Base-by-base conservation (phyloP, 2,113 vertebrate genomes). In the Gracilinanus agilis region DNA sequence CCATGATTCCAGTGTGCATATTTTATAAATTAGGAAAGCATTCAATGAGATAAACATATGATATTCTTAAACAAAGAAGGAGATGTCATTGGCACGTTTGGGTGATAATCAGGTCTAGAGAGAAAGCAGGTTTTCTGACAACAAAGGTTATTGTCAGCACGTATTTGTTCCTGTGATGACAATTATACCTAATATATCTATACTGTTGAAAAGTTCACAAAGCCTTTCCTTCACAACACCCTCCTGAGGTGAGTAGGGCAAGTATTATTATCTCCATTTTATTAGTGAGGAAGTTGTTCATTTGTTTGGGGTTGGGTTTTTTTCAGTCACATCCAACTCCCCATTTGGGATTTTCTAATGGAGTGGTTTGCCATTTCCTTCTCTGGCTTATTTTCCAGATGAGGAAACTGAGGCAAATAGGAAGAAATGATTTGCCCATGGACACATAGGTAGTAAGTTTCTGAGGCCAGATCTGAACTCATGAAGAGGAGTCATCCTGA, bases 61-160 rank as follows among this genome's bases (percentile, higher is more conserved):
- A 83, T 83, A 83, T 83, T 83, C 67, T 83, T 83, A 83, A 83
- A 83, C 67, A 83, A 83, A 83, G 67, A 83, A 83, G 67, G n/a
- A 83, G n/a, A 40, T 83, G 40, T 83, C 67, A 83, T 83, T 40
- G 40, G 34, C 67, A 23, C 16, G 34, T 83, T 40, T 40, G 67
- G 16, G 23, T 34, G n/a, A 40, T 83, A 40, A 40, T 83, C 67
- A 83, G 67, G n/a, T 83, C 67, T 83, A 40, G 34, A 83, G 6
- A 40, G 67, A 40, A 83, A 34, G 6, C 2, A 40, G 6, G n/a
- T 19, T 40, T 75, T 83, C 40, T 83, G 67, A 34, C 67, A 83
- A 40, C 0, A 3, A 23, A 83, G 67, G 67, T 1, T 7, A 83
- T 83, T 83, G 16, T 75, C 67, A 21, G 67, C 7, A 40, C 61